Conservation (phyloP, 2,888 invertebrate genomes). For the Hirtodrosophila cameraria region DNA sequence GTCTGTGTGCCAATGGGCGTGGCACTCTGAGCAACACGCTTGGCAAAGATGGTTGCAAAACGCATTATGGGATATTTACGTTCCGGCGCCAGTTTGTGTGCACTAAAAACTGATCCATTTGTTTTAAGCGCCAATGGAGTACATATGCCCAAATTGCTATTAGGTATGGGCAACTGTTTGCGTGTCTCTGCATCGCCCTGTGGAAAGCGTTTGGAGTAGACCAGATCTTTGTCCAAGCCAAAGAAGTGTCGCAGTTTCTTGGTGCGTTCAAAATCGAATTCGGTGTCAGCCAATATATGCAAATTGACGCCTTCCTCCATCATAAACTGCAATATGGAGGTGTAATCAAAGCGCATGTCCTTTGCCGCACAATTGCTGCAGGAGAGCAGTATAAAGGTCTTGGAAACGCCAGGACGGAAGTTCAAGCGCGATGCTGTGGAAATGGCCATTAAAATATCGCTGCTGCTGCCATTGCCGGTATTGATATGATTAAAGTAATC, state of each 20-base stretch:
- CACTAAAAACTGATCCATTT: constrained; percentile 89
- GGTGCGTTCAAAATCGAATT: constrained; percentile 90
- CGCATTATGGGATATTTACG: constrained; percentile 86
- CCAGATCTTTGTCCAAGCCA: constrained; percentile 90
- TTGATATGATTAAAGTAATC: constrained; percentile 89
- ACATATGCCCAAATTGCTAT: constrained; percentile 91
- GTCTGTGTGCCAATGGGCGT: constrained; percentile 86
- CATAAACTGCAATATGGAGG: constrained; percentile 91
- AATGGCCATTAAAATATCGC: constrained; percentile 91
- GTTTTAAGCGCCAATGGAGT: constrained; percentile 93
- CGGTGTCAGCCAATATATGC: constrained; percentile 92
- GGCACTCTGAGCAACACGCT: constrained; percentile 88
- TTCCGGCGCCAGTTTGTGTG: constrained; percentile 86
- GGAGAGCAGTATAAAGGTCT: constrained; percentile 91
- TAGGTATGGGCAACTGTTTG: constrained; percentile 90
- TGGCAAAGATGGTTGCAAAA: constrained; percentile 88
- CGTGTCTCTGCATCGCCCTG: constrained; percentile 90
- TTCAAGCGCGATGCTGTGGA: constrained; percentile 89
- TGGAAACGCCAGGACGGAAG: constrained; percentile 93
- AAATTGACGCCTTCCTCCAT: constrained; percentile 92
- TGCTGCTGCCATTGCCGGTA: constrained; percentile 84
- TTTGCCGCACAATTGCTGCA: constrained; percentile 90
- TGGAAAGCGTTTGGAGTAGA: constrained; percentile 92
- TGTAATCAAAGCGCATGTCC: constrained; percentile 92
- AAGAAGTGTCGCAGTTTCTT: constrained; percentile 90